Evolutionary conservation across 2,113 vertebrate genomes (phyloP).

Genomic region (Scatophagus argus): DNA sequence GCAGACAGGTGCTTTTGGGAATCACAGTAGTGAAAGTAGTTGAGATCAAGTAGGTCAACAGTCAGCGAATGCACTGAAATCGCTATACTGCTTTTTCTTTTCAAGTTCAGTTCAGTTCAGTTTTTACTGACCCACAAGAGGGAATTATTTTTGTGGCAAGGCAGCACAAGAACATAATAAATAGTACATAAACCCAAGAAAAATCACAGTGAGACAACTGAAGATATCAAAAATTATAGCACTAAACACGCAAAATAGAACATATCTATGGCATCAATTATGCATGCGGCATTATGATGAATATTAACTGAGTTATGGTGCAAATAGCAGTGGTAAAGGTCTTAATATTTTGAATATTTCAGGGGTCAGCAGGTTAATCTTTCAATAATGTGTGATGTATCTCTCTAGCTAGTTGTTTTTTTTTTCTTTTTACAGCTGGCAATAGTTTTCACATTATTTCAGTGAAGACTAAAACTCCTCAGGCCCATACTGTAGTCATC

Average conservation of each 20-base stretch:
- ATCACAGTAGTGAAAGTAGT: too few species aligned
- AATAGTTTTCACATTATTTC: not conserved
- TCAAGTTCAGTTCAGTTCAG: not conserved
- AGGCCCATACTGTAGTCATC: constrained; percentile 10
- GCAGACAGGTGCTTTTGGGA: too few species aligned
- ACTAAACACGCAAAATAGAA: not conserved
- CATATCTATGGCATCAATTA: not conserved
- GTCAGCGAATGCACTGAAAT: not conserved
- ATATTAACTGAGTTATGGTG: not conserved
- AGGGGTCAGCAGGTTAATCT: constrained; percentile 1
- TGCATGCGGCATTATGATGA: not conserved
- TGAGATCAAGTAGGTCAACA: not conserved
- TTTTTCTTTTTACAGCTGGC: too few species aligned
- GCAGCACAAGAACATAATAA: not conserved
- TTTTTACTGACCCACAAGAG: too few species aligned
- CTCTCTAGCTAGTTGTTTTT: not conserved
- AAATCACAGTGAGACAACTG: not conserved
- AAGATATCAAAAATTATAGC: not conserved
- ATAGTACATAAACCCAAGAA: not conserved
- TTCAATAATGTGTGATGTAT: not conserved
- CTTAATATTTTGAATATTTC: not conserved
- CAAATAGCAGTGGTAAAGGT: constrained; percentile 6
- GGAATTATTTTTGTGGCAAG: not conserved
- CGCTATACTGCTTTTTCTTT: not conserved
- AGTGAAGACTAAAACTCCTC: not conserved